Evolutionary conservation across 2,113 vertebrate genomes (phyloP), one percentile per base, ranked within the genome.

Genomic region (Eurystomus gularis): DNA sequence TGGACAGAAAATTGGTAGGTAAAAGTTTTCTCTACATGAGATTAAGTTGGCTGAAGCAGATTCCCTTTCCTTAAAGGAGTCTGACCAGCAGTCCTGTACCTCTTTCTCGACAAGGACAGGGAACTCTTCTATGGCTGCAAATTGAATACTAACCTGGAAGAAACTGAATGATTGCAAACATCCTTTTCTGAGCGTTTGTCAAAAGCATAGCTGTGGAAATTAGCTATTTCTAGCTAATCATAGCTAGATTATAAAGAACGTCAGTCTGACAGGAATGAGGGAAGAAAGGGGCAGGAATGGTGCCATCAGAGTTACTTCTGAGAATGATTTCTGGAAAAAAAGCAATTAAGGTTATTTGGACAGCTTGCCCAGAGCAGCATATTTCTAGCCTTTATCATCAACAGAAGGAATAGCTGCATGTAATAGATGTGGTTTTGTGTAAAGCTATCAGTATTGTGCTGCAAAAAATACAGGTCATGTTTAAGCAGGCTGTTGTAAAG

Each of bases 151-250:
- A 62, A 77, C 76, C n/a, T 64, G 58, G 24, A 23, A 90, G 54
- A 88, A 92, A 78, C 2, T 40, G 24, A 23, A 44, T 60, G 25
- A 69, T 55, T 92, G 85, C 49, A 71, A 82, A 70, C 60, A 73
- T 52, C 7, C 31, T 77, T 13, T 86, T 17, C n/a, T 70, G 76
- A 86, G 66, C 28, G 42, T 73, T 66, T 77, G 11, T 92, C 71
- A 92, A 62, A 90, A 81, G 19, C 54, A 24, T 77, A 70, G 54
- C 64, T 75, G 55, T 81, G 54, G 66, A 92, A 93, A 90, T 83
- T 78, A 83, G 40, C 80, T 88, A 58, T 88, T 93, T 95, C 68
- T 95, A 70, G 29, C 15, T 94, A 94, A 94, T 90, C 88, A 58
- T 90, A 83, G 21, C 26, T 92, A 86, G 51, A 84, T 88, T 81